A percentile compares a stretch with the other conserved stretches of the same genome.
Evolutionary conservation across 2,888 invertebrate genomes (phyloP).

Genomic region (Dyspetes luteomarginatus): DNA sequence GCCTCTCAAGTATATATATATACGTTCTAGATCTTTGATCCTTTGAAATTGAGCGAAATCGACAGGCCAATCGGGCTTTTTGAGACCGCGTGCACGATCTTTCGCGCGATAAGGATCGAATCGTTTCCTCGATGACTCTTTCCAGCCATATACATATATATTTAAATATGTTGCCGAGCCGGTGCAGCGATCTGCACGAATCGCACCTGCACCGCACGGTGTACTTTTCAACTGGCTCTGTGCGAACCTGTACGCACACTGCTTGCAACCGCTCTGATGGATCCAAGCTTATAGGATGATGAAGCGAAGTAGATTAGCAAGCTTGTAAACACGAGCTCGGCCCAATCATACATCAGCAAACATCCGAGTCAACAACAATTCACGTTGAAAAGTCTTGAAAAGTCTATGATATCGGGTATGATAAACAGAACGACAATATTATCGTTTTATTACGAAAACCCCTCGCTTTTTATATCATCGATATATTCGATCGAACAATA

Average conservation of each 20-base stretch:
- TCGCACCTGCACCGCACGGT: neutral
- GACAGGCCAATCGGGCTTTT: slow-evolving; percentile 31
- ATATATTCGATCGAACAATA: too few species aligned
- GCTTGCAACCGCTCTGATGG: slow-evolving; percentile 25
- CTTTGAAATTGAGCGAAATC: slow-evolving; percentile 37
- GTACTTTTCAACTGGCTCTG: slow-evolving; percentile 49
- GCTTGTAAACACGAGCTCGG: slow-evolving; percentile 67
- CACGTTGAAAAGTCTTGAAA: slow-evolving; percentile 22
- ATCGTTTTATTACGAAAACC: too few species aligned
- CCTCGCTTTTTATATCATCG: too few species aligned
- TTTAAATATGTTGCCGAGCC: too few species aligned
- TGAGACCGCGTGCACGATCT: slow-evolving; percentile 48
- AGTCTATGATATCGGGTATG: neutral
- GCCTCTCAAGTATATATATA: too few species aligned
- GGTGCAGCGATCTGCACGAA: too few species aligned
- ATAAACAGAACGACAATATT: slow-evolving; percentile 3
- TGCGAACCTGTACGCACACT: slow-evolving; percentile 32
- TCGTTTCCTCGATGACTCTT: slow-evolving; percentile 26
- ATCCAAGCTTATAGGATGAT: slow-evolving; percentile 42
- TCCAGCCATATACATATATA: too few species aligned
- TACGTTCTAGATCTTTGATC: slow-evolving; percentile 38
- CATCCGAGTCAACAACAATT: slow-evolving; percentile 60
- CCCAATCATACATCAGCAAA: slow-evolving; percentile 30
- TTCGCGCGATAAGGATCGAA: slow-evolving; percentile 50
- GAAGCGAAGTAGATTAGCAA: slow-evolving; percentile 64